A percentile compares a stretch with the other conserved stretches of the same genome.
These are phyloP conservation scores for Tenodera sinensis DNA, from an alignment of 2,888 invertebrate genomes.

Conservation along the genomic window DNA sequence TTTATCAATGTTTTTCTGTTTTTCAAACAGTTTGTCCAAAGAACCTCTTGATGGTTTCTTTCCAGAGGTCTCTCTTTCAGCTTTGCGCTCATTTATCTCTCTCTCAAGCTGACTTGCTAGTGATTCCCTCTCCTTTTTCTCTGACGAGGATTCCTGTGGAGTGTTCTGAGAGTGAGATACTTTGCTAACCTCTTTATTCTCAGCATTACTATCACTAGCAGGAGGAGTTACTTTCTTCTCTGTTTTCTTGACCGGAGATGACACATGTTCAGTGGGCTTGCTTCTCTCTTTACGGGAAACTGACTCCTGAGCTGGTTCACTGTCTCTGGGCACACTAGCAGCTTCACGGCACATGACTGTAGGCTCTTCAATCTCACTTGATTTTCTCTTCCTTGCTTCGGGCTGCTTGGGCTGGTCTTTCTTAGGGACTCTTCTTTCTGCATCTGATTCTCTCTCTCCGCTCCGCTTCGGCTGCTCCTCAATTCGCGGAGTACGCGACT, in stretches of 20 bases:
- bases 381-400: slow-evolving; percentile 45
- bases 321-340: slow-evolving; percentile 19
- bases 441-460: slow-evolving; percentile 43
- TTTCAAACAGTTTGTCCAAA: slow-evolving; percentile 55
- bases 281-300: slow-evolving; percentile 50
- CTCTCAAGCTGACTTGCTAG: slow-evolving; percentile 41
- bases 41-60: slow-evolving; percentile 49
- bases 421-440: slow-evolving; percentile 20
- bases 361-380: slow-evolving; percentile 37
- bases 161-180: not conserved
- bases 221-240: slow-evolving; percentile 53
- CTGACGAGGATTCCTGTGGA: not conserved
- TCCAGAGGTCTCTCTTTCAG: slow-evolving; percentile 44
- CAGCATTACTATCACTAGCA: not conserved
- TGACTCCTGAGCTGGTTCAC: slow-evolving; percentile 14
- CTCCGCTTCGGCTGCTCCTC: slow-evolving; percentile 44
- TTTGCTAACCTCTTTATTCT: slow-evolving; percentile 9
- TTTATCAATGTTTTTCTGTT: slow-evolving; percentile 35
- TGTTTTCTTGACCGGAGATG: slow-evolving; percentile 44
- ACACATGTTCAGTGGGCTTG: slow-evolving; percentile 55
- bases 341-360: slow-evolving; percentile 20
- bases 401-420: slow-evolving; percentile 23
- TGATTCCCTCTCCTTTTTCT: slow-evolving; percentile 15
- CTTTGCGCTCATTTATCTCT: slow-evolving; percentile 45
- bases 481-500: slow-evolving; percentile 30